A percentile compares a stretch with the other conserved stretches of the same genome.
These are phyloP conservation scores for Diaphora mendica DNA, from an alignment of 2,888 invertebrate genomes.

Conservation along the genomic window DNA sequence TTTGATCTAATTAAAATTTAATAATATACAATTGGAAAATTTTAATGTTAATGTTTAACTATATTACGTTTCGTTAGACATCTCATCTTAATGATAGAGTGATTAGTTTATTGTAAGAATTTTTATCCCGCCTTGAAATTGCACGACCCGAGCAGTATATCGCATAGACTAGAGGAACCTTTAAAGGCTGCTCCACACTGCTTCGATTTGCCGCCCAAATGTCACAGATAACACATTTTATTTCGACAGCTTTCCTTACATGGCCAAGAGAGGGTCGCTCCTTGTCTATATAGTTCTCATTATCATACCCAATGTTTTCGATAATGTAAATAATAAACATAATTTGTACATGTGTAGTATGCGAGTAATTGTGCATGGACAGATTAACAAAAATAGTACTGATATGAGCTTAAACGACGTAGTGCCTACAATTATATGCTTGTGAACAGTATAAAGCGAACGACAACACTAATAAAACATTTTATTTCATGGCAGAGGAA, in stretches of 20 bases:
- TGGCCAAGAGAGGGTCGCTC: slow-evolving; percentile 36
- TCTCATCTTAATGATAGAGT: slow-evolving; percentile 34
- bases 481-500: slow-evolving; percentile 60
- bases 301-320: slow-evolving; percentile 56
- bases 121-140: slow-evolving; percentile 34
- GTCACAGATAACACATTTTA: slow-evolving; percentile 3
- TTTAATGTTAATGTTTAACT: slow-evolving; percentile 23
- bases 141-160: slow-evolving; percentile 35
- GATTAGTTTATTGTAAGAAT: slow-evolving; percentile 44
- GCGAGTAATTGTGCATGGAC: slow-evolving; percentile 80
- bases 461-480: slow-evolving; percentile 56
- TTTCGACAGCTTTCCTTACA: slow-evolving; percentile 49
- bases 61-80: slow-evolving; percentile 30
- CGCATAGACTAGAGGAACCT: slow-evolving; percentile 33
- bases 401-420: slow-evolving; percentile 89
- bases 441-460: slow-evolving; percentile 75
- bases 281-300: slow-evolving; percentile 48
- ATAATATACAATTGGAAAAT: slow-evolving; percentile 31
- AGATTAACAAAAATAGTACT: slow-evolving; percentile 85
- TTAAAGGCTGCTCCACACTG: slow-evolving; percentile 10
- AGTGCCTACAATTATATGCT: slow-evolving; percentile 88
- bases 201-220: slow-evolving; percentile 7
- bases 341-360: slow-evolving; percentile 80
- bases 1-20: slow-evolving; percentile 26
- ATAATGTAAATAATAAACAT: slow-evolving; percentile 75